A percentile compares a stretch with the other conserved stretches of the same genome.
These are phyloP conservation scores for Taphrorychus bicolor DNA, from an alignment of 2,888 invertebrate genomes.

Conservation along the genomic window DNA sequence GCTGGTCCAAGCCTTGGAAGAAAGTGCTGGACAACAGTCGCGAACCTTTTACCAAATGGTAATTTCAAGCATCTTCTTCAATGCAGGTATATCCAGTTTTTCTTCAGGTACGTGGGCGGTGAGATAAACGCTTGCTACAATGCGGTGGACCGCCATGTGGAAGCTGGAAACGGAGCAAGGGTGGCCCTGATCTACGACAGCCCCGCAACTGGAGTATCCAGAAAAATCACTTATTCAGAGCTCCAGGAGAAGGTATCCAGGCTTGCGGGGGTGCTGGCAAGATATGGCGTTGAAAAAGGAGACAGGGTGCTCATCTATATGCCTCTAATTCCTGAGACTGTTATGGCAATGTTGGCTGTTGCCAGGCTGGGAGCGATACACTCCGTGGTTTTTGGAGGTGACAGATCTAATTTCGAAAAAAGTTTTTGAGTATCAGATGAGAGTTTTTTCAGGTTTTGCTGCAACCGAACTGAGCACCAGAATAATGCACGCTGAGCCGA, in stretches of 20 bases:
- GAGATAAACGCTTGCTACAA: constrained; percentile 94
- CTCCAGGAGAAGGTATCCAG: constrained; percentile 71
- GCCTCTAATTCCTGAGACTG: constrained; percentile 92
- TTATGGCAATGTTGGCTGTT: constrained; percentile 88
- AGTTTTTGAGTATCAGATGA: neutral
- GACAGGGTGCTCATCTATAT: constrained; percentile 92
- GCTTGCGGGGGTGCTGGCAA: constrained; percentile 80
- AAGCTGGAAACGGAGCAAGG: constrained; percentile 77
- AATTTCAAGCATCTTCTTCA: constrained; percentile 46
- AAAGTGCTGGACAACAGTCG: constrained; percentile 83
- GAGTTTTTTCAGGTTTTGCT: constrained; percentile 74
- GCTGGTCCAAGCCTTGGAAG: constrained; percentile 87
- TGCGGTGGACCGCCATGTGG: constrained; percentile 89
- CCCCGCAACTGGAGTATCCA: constrained; percentile 79
- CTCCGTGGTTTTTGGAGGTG: constrained; percentile 93
- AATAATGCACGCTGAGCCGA: constrained; percentile 88
- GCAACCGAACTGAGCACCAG: constrained; percentile 85
- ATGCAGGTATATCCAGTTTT: too few species aligned
- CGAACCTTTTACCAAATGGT: constrained; percentile 92
- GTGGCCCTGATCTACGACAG: constrained; percentile 90
- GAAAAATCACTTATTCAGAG: constrained; percentile 82
- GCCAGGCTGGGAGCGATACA: constrained; percentile 91
- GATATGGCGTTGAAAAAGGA: constrained; percentile 80
- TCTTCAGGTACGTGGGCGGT: constrained; percentile 86
- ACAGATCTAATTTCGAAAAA: constrained; percentile 7